phyloP scores from a whole-genome alignment of 1,140 invertebrate genomes.

The Diprion similis region DNA sequence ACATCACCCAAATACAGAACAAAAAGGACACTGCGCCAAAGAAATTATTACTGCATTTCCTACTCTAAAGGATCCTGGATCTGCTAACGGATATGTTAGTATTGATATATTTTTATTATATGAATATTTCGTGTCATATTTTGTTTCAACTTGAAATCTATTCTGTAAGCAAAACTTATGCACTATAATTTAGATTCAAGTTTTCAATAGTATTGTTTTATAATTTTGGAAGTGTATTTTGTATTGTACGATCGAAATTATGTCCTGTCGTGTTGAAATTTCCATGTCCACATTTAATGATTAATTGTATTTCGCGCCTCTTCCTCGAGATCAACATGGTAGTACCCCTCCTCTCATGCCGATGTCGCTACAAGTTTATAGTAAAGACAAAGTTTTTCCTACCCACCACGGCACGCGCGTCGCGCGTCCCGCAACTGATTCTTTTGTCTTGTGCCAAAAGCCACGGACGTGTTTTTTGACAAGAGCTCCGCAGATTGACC shows the following conservation, averaged over 20 bases:
- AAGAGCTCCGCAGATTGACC: constrained; percentile 14
- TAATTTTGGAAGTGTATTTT: too few species aligned
- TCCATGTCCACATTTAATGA: too few species aligned
- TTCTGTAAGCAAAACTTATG: too few species aligned
- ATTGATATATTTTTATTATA: not conserved
- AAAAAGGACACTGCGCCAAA: constrained; percentile 22
- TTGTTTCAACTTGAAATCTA: too few species aligned
- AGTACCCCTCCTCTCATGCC: constrained; percentile 23
- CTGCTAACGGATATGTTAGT: constrained; percentile 20
- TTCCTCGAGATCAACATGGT: constrained; percentile 22
- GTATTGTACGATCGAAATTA: too few species aligned
- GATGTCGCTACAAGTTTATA: constrained; percentile 22
- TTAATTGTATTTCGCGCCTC: constrained; percentile 2
- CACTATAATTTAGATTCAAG: too few species aligned
- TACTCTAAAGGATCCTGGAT: constrained; percentile 15
- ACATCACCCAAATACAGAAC: constrained; percentile 18
- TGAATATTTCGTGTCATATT: too few species aligned
- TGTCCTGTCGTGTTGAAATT: too few species aligned
- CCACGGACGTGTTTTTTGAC: constrained; percentile 25
- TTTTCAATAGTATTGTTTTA: too few species aligned
- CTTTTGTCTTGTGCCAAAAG: constrained; percentile 25
- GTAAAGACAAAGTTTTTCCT: constrained; percentile 20
- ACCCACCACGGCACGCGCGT: constrained; percentile 20
- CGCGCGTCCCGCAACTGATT: constrained; percentile 16
- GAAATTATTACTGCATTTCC: constrained; percentile 18